Evolutionary conservation across 2,797 vertebrate species (phyloP), one percentile per base, ranked within the genome.

Genomic region (Phataginus tetradactyla): DNA sequence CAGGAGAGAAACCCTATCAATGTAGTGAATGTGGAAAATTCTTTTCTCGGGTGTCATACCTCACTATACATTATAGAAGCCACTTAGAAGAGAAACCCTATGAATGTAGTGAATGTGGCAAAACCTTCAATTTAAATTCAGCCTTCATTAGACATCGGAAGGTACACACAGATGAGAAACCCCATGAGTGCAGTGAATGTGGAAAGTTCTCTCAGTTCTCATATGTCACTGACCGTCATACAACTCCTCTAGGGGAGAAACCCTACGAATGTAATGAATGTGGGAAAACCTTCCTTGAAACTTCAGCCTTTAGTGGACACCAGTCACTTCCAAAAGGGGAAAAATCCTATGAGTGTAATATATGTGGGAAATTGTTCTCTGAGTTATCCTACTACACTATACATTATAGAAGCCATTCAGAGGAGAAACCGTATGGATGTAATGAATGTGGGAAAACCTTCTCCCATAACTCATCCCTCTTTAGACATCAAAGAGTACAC

Each of bases 61-160:
- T 98, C 61, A 97, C 95, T 34, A 98, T 98, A 64, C 98, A 98
- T 72, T 97, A 98, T 2, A 96, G 96, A 89, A 98, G 96, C 53
- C 98, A 98, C 29, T 66, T 96, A 51, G 88, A 93, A 42, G 98
- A 98, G 75, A 98, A 98, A 14, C 96, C 95, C 5, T 97, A 98
- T 29, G 96, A 96, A 29, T 98, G 98, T 63, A 75, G 94, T 4
- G 96, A 97, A 7, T 98, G 98, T 53, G 97, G 97, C 20, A 98
- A 98, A 53, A 97, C 97, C 68, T 98, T 98, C 72, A 96, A 94
- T n/a, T 91, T 97, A 34, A 98, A 95, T 66, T 98, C 98, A 3
- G 97, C 97, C 45, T 97, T 98, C 71, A 94, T 96, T 7, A 96
- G 97, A 63, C 98, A 98, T 45, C 71, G 94, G 74, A 97, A 96